These are phyloP conservation scores for Trichogramma pretiosum DNA, from an alignment of 1,140 invertebrate genomes.

Conservation along the genomic window DNA sequence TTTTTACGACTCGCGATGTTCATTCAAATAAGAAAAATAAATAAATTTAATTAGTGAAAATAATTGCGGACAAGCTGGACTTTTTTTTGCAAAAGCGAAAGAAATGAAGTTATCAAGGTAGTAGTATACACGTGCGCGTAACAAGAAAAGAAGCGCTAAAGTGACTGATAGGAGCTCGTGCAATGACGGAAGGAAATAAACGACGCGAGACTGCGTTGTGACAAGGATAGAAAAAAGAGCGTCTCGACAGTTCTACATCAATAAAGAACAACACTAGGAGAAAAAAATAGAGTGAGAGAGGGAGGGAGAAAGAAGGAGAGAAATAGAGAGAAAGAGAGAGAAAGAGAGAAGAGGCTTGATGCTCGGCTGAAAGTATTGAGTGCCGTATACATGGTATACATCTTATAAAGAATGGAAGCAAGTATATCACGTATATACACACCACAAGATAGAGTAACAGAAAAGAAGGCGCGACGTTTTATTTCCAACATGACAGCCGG, in stretches of 20 bases:
- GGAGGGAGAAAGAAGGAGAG: background rate
- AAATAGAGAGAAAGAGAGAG: slow-evolving; percentile 7
- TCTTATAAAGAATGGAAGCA: slow-evolving; percentile 4
- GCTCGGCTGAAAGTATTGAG: slow-evolving; percentile 8
- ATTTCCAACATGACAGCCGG: slow-evolving; percentile 30
- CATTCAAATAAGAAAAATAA: too few relatives aligned
- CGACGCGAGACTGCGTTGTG: slow-evolving; percentile 10
- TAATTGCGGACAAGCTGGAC: too few relatives aligned
- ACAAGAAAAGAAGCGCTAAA: slow-evolving; percentile 11
- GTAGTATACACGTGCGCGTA: slow-evolving; percentile 5
- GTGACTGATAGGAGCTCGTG: slow-evolving; percentile 2
- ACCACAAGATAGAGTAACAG: too few relatives aligned
- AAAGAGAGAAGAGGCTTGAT: slow-evolving; percentile 22
- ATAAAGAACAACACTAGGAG: slow-evolving; percentile 15
- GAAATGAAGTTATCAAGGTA: slow-evolving; percentile 9
- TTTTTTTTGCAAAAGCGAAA: too few relatives aligned
- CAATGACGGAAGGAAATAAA: slow-evolving; percentile 3
- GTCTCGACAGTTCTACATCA: background rate
- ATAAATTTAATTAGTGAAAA: too few relatives aligned
- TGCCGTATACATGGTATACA: background rate
- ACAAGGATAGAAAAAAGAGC: slow-evolving; percentile 13
- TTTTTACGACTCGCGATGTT: too few relatives aligned
- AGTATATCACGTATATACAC: slow-evolving; percentile 4
- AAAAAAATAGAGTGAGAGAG: background rate
- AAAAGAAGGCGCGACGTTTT: slow-evolving; percentile 27